Base-by-base conservation (phyloP, 2,797 vertebrate species). In the Acomys russatus region DNA sequence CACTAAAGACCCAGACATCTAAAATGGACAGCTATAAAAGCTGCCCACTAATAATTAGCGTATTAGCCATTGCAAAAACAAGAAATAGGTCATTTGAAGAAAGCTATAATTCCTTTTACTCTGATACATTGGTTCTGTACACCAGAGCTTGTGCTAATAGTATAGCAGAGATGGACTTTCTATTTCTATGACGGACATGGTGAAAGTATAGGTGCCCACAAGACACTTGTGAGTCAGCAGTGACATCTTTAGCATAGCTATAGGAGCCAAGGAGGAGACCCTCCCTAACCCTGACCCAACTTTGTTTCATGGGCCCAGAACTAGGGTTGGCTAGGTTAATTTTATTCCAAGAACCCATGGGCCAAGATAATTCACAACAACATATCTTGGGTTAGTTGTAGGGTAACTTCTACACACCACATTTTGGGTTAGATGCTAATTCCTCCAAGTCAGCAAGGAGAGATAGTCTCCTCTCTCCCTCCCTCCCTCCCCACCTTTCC, bases 21-120 rank as follows among this genome's bases (percentile, higher is more conserved):
- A 79, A 95, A 90, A 87, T 64, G 9, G 56, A 74, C n/a, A 87
- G 49, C 33, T 77, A 30, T 49, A 22, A 59, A 91, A 93, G 61
- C 33, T 20, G 44, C 35, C 80, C 85, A 9, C 73, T 71, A 20
- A 90, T 88, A 79, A 84, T 84, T 85, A 64, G 61, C 56, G 77
- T 54, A 76, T 82, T 90, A 76, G 56, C 30, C 61, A 68, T 90
- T 73, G 38, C 73, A 51, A 90, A 90, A 56, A 90, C 82, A 92
- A 49, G 6, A 76, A 84, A 73, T 56, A 38, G 54, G 64, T 5
- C 30, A 87, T 92, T 83, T 88, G 68, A 44, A 74, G 76, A 93
- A 49, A 74, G 18, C 1, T 80, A 23, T 59, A 49, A 49, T 88
- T 96, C 30, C 61, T 96, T 92, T 87, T 90, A 63, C 9, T 79